A percentile compares a stretch with the other conserved stretches of the same genome.
Evolutionary conservation across 1,140 invertebrate genomes (phyloP).

Genomic region (Drosophila seguyi): DNA sequence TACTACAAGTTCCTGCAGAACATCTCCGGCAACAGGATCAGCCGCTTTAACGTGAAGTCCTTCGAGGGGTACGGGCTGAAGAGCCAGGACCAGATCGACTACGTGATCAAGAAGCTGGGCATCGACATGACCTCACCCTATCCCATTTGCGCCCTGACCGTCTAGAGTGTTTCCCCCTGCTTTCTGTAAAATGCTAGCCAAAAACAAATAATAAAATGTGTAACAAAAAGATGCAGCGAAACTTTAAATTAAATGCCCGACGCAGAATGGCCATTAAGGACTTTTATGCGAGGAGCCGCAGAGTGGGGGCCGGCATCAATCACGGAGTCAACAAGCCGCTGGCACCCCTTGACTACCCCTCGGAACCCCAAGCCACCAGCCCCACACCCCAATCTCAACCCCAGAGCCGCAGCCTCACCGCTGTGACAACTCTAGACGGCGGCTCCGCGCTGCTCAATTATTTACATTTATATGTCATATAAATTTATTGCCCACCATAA

Average conservation of each 20-base stretch:
- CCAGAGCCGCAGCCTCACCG: constrained; percentile 34
- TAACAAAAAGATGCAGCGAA: constrained; percentile 52
- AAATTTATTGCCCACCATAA: constrained; percentile 79
- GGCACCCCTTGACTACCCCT: constrained; percentile 28
- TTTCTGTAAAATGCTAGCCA: constrained; percentile 8
- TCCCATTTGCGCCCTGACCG: constrained; percentile 39
- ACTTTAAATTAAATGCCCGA: constrained; percentile 69
- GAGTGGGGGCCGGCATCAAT: constrained; percentile 48
- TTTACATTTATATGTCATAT: constrained; percentile 84
- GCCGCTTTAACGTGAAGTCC: constrained; percentile 73
- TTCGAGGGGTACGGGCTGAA: constrained; percentile 87
- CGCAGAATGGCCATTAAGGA: constrained; percentile 69
- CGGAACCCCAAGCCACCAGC: neutral
- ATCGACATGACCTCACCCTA: constrained; percentile 51
- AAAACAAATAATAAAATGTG: constrained; percentile 37
- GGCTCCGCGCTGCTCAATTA: constrained; percentile 70
- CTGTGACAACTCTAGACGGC: constrained; percentile 61
- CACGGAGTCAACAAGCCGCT: constrained; percentile 57
- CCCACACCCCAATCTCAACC: constrained; percentile 1
- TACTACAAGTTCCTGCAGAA: constrained; percentile 93
- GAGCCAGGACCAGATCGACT: constrained; percentile 83
- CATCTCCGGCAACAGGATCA: constrained; percentile 86
- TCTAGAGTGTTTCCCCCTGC: constrained; percentile 7
- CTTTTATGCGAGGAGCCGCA: constrained; percentile 51
- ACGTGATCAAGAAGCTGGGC: constrained; percentile 76